Percentiles rank a stretch among this genome's conserved stretches.
Evolutionary conservation across 37 sponge, comb jelly and placozoan genomes (phyloP).

Genomic region (Bolinopsis microptera): DNA sequence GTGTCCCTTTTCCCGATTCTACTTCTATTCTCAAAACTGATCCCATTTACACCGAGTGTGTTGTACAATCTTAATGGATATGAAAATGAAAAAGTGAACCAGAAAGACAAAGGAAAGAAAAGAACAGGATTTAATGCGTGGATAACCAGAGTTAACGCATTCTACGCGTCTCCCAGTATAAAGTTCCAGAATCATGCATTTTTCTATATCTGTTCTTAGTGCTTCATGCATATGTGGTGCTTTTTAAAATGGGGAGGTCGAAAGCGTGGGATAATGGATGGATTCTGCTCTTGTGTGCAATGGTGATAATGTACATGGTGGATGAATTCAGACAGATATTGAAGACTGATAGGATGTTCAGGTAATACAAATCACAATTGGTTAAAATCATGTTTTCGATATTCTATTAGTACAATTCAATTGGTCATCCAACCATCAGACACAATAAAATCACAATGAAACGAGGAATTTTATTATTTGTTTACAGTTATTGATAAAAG

Average conservation of each 20-base stretch:
- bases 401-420: no score
- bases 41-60: background rate
- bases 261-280: background rate
- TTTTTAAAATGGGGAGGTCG: background rate
- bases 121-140: background rate
- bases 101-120: background rate
- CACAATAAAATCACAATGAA: no score
- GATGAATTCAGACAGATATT: background rate
- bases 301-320: conserved; percentile 9
- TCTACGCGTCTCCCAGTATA: background rate
- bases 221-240: background rate
- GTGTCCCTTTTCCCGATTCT: conserved; percentile 7
- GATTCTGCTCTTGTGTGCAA: background rate
- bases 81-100: background rate
- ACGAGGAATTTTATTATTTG: no score
- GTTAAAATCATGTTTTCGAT: no score
- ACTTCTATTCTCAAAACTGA: background rate
- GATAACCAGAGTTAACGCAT: background rate
- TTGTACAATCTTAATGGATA: background rate
- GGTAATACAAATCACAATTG: no score
- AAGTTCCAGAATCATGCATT: conserved; percentile 34
- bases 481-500: no score
- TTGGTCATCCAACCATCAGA: no score
- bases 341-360: background rate
- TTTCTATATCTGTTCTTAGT: conserved; percentile 9